A percentile compares a stretch with the other conserved stretches of the same genome.
Evolutionary conservation across 2,113 vertebrate genomes (phyloP).

Genomic region (Grallaria varia): DNA sequence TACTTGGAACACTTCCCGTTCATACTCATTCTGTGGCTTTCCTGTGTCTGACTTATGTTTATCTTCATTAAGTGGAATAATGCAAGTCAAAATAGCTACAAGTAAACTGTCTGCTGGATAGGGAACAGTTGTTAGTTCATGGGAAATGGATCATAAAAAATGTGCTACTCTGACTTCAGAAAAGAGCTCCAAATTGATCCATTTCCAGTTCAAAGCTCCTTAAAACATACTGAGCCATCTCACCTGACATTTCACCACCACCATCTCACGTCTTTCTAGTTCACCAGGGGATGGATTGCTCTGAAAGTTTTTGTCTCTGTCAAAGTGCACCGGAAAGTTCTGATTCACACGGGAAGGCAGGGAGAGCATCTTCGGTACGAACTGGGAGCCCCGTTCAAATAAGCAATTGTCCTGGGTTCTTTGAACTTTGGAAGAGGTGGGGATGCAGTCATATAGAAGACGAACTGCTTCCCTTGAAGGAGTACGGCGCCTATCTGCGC

Average conservation of each 20-base stretch:
- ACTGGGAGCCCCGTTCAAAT: neutral
- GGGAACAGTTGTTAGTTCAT: slow-evolving; percentile 57
- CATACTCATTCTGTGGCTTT: slow-evolving; percentile 52
- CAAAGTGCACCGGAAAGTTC: neutral
- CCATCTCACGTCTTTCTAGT: neutral
- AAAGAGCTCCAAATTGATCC: slow-evolving; percentile 43
- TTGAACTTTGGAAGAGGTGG: slow-evolving; percentile 44
- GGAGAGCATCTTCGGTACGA: neutral
- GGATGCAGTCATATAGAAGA: slow-evolving; percentile 56
- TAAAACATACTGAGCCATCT: slow-evolving; percentile 24
- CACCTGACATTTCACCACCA: slow-evolving; percentile 42
- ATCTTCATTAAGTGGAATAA: slow-evolving; percentile 69
- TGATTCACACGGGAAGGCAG: neutral
- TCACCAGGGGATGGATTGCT: neutral
- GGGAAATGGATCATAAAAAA: slow-evolving; percentile 60
- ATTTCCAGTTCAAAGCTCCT: slow-evolving; percentile 51
- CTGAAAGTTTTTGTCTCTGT: neutral
- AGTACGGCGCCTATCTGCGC: slow-evolving; percentile 37
- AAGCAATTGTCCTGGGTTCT: slow-evolving; percentile 22
- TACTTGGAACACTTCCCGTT: slow-evolving; percentile 49
- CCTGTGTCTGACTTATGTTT: slow-evolving; percentile 68
- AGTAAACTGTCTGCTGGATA: slow-evolving; percentile 65
- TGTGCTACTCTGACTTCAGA: slow-evolving; percentile 32
- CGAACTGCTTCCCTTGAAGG: slow-evolving; percentile 51
- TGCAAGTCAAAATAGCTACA: slow-evolving; percentile 66